A percentile compares a stretch with the other conserved stretches of the same genome.
Evolutionary conservation across 2,797 vertebrate genomes (phyloP).

Genomic region (Gallinago solitaria): DNA sequence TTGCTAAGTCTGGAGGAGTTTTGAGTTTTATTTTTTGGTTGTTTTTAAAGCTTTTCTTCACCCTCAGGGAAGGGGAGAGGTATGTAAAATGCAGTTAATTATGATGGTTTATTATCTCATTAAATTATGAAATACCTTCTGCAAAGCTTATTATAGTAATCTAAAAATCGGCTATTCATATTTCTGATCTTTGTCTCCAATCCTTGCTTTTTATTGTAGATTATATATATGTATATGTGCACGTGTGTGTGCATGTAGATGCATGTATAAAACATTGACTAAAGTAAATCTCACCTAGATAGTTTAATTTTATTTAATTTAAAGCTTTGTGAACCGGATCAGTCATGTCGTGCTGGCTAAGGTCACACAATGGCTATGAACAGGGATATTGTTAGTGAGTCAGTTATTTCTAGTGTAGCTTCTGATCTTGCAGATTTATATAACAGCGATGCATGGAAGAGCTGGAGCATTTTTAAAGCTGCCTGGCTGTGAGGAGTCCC

Average conservation of each 20-base stretch:
- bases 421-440: not conserved
- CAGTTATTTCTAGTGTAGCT: not conserved
- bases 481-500: not conserved
- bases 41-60: not conserved
- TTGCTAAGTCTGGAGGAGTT: not conserved
- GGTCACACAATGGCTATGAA: not conserved
- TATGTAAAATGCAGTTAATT: slow-evolving; percentile 39
- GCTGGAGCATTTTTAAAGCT: not conserved
- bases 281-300: not conserved
- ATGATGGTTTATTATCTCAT: not conserved
- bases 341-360: not conserved
- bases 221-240: not conserved
- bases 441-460: not conserved
- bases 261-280: not conserved
- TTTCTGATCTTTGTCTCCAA: not conserved
- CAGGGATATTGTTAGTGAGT: not conserved
- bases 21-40: not conserved
- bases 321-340: not conserved
- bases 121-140: slow-evolving; percentile 32
- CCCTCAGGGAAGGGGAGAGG: not conserved
- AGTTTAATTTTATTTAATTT: not conserved
- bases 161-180: not conserved
- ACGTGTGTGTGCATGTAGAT: not conserved
- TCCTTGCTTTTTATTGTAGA: not conserved
- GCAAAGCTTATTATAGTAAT: slow-evolving; percentile 1